Evolutionary conservation across 2,797 vertebrate species (phyloP), one percentile per base, ranked within the genome.

Genomic region (Bradypodion pumilum): DNA sequence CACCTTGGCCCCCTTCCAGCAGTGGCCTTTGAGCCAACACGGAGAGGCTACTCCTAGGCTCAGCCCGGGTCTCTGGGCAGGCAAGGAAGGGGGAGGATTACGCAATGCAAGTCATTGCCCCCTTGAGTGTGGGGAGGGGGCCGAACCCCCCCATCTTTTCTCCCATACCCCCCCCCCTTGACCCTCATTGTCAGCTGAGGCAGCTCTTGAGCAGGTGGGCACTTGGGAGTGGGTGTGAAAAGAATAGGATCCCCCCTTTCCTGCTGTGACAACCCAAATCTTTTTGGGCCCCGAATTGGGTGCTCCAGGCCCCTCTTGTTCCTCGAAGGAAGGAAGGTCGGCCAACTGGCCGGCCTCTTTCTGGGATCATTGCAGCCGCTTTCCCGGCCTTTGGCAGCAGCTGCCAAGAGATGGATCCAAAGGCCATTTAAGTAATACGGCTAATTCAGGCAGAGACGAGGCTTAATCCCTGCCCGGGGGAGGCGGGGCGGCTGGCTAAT

Each of bases 381-480:
- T 65, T 29, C 7, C 74, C 74, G 59, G 4, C 62, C 19, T 21
- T 46, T 76, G 76, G 84, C 80, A 76, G 65, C 0, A 1, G 78
- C 78, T 1, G 0, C 85, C 65, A 87, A n/a, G n/a, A n/a, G 2
- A 0, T 0, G 6, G 92, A 73, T 91, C 81, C 88, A 88, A 93
- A 90, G 89, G 89, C 90, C 89, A 86, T 75, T 69, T 80, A 32
- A 85, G 89, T 90, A 93, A 91, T 70, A 75, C 77, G 87, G 81
- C 86, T 91, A 91, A 93, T 91, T 92, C 85, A 78, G 89, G 88
- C 87, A 86, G 86, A 90, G 90, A 86, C 78, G 81, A 75, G 80
- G 62, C 7, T 91, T 93, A 91, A 59, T 2, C 0, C 88, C 85
- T 16, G 19, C 2, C 35, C 4, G 25, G n/a, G n/a, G n/a, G n/a